These are phyloP conservation scores for Brachypteracias leptosomus DNA, from an alignment of 2,113 vertebrate species.

Conservation along the genomic window DNA sequence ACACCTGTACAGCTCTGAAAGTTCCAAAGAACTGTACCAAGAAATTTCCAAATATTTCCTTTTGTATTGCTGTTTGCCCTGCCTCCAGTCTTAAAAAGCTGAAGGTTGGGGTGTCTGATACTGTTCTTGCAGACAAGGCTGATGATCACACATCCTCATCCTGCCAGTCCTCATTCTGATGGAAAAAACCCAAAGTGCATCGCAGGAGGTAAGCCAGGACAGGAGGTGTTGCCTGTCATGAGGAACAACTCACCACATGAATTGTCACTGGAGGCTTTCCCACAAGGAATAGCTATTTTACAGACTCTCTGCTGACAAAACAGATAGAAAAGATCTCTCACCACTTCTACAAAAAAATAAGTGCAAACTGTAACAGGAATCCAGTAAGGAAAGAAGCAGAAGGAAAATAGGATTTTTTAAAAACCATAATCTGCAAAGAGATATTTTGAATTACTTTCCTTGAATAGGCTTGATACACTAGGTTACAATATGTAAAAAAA, in stretches of 20 bases:
- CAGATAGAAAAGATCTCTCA: background rate
- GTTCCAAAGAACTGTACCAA: background rate
- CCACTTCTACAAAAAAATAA: background rate
- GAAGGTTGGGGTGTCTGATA: background rate
- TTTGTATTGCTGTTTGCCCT: background rate
- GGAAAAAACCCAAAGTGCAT: rapidly evolving
- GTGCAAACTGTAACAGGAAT: background rate
- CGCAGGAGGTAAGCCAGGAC: background rate
- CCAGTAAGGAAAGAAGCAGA: background rate
- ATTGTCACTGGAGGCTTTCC: background rate
- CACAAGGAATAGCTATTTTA: background rate
- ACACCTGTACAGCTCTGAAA: background rate
- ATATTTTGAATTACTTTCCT: background rate
- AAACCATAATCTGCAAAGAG: background rate
- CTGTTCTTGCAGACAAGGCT: background rate
- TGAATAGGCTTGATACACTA: background rate
- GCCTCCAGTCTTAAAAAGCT: background rate
- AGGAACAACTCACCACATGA: background rate
- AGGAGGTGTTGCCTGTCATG: background rate
- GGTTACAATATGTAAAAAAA: background rate
- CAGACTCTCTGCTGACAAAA: background rate
- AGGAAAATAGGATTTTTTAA: background rate
- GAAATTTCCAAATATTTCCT: background rate
- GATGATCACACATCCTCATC: background rate
- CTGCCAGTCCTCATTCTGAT: rapidly evolving